Base-by-base conservation (phyloP, 2,888 invertebrate species). In the Ischnus inquisitorius region DNA sequence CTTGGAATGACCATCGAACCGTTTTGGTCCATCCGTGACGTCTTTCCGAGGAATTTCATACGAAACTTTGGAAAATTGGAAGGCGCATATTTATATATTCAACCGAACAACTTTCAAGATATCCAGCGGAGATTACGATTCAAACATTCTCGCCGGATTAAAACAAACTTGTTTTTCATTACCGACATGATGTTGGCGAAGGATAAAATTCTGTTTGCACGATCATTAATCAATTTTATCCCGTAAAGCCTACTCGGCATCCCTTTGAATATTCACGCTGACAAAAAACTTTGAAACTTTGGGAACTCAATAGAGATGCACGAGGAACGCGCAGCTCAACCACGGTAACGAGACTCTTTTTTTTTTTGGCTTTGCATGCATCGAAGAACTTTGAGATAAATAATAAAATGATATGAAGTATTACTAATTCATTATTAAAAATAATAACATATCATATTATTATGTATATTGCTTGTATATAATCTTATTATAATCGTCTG, bases 161-260 rank as follows among this genome's bases (percentile, higher is more conserved):
- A 39, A 25, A 10, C 16, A 34, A 28, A 8, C 77, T 48, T 39
- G 34, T 39, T 48, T n/a, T 41, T 60, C 16, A 67, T 72, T 46
- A 41, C 4, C 57, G 12, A 74, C 62, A 54, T 48, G 39, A 22
- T 12, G 48, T 22, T n/a, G 34, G 34, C 46, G 46, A 8, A 68
- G 48, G 62, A 82, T 68, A 68, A 82, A 68, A 74, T 34, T 60
- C 22, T 62, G 46, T 46, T 54, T 12, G 25, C 54, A 57, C 48
- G 25, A 19, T 48, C 69, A 71, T 83, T 79, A 83, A 83, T 83
- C 83, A 83, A 75, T 65, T 75, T 60, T 25, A 72, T 64, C 51
- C 54, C 34, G 14, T 39, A 43, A 34, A 57, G 64, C 43, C 25
- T 19, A 25, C 60, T 12, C 41, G 19, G 54, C 60, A 51, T 62